Base-by-base conservation (phyloP, 2,888 invertebrate genomes). In the Synanthedon myopaeformis region DNA sequence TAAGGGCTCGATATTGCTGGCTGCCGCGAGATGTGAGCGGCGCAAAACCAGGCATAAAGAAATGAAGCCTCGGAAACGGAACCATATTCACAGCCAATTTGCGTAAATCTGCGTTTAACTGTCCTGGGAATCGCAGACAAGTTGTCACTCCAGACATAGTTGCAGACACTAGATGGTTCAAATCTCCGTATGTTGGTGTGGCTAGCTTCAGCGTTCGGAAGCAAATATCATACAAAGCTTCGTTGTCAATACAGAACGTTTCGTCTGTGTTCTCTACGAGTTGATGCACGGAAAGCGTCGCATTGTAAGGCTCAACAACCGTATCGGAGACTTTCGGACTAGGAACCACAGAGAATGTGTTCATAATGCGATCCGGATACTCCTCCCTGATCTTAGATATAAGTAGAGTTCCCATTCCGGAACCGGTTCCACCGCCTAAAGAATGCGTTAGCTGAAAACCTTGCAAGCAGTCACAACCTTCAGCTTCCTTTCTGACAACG, bases 71-170 rank as follows among this genome's bases (percentile, higher is more conserved):
- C 2, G 51, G 95, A 80, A 82, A 94, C 94, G 23, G 94, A 4
- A 94, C 94, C 94, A 94, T 94, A 76, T 94, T 94, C 4, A 94
- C 92, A n/a, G 92, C 92, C 57, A 92, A 79, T 76, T 94, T 91
- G 51, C 94, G 88, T 10, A 94, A 80, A 81, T 94, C 94, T 42
- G 94, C 64, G 45, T 64, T 64, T 52, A 64, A 42, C 53, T 64
- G 64, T 8, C 64, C 64, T 3, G 64, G 64, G 53, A 64, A 93
- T 56, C 93, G 80, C 6, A 93, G 86, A 71, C 91, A 92, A 41
- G 91, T 92, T 0, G 92, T 92, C 2, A 92, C 92, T 13, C 92
- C 92, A 10, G 92, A 92, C 92, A 92, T 92, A 51, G 92, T 92
- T 50, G 91, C 70, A 3, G 92, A 91, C 1, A 93, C 93, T 57